Percentiles rank a stretch among this genome's conserved stretches.
These are phyloP conservation scores for Chaetophractus vellerosus DNA, from an alignment of 2,797 vertebrate genomes.

Conservation along the genomic window DNA sequence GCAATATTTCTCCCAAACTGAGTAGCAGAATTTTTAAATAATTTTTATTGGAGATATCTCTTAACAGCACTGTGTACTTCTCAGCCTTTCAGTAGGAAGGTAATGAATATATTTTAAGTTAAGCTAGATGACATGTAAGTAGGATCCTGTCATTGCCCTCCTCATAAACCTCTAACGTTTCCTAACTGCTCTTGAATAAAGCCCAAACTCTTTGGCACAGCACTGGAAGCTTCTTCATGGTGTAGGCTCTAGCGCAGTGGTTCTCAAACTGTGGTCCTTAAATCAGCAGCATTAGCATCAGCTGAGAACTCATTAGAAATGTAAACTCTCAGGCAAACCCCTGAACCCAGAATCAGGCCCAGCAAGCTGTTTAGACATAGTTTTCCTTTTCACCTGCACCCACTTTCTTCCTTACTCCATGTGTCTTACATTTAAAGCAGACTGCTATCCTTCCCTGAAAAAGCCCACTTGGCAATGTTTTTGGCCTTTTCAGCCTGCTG, in stretches of 20 bases:
- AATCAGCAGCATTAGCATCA: not conserved
- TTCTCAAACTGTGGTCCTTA: conserved; percentile 3
- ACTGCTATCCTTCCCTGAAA: not conserved
- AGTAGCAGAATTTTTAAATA: not conserved
- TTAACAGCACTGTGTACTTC: conserved; percentile 30
- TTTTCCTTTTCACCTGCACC: not conserved
- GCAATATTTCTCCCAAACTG: not conserved
- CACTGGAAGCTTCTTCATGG: not conserved
- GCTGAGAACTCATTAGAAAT: conserved; percentile 22
- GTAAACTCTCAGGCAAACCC: not conserved
- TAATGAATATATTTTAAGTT: conserved; percentile 34
- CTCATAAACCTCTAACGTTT: not conserved
- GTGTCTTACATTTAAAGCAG: conserved; percentile 4
- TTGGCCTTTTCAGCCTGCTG: not conserved
- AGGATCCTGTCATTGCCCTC: not conserved
- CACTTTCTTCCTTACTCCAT: not conserved
- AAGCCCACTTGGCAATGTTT: not conserved
- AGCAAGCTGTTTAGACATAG: not conserved
- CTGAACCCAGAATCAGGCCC: not conserved
- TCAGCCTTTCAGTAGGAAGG: conserved; percentile 52
- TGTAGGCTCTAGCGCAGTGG: not conserved
- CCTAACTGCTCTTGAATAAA: not conserved
- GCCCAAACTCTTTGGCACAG: not conserved
- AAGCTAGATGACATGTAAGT: not conserved
- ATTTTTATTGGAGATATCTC: not conserved